A percentile compares a stretch with the other conserved stretches of the same genome.
These are phyloP conservation scores for Polydrusus pterygomalis DNA, from an alignment of 2,888 invertebrate species.

Conservation along the genomic window DNA sequence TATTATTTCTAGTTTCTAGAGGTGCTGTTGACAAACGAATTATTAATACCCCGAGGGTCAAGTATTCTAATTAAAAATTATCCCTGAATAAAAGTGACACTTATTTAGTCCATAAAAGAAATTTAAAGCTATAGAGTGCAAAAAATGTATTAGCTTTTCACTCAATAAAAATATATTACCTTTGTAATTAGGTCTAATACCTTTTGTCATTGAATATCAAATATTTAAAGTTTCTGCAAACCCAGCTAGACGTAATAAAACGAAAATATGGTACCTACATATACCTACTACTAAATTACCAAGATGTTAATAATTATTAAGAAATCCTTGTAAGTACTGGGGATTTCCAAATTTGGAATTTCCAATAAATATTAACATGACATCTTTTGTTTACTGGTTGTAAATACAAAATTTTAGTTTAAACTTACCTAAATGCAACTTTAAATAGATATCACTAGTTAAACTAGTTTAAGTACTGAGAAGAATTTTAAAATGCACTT, in stretches of 20 bases:
- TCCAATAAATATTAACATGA: conserved; percentile 4
- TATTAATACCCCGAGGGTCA: neutral
- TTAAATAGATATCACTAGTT: neutral
- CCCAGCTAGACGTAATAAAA: neutral
- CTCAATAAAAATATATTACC: neutral
- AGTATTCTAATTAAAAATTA: neutral
- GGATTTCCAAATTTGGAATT: conserved; percentile 41
- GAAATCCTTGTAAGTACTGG: conserved; percentile 19
- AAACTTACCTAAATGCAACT: conserved; percentile 23
- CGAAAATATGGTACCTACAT: conserved; percentile 25
- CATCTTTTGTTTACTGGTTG: neutral
- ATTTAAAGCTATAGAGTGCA: too few relatives aligned
- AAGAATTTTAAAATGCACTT: conserved; percentile 15
- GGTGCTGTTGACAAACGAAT: too few relatives aligned
- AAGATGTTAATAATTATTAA: conserved; percentile 19
- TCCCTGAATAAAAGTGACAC: too few relatives aligned
- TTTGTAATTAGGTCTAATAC: conserved; percentile 8
- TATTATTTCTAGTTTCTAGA: too few relatives aligned
- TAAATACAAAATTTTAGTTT: neutral
- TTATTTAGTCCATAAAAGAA: too few relatives aligned
- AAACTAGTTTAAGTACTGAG: neutral
- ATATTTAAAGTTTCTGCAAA: too few relatives aligned
- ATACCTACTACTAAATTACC: neutral
- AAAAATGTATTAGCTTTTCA: too few relatives aligned
- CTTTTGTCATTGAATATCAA: too few relatives aligned